phyloP scores from a whole-genome alignment of 2,113 vertebrate genomes.

The Drymodes brunneopygia region DNA sequence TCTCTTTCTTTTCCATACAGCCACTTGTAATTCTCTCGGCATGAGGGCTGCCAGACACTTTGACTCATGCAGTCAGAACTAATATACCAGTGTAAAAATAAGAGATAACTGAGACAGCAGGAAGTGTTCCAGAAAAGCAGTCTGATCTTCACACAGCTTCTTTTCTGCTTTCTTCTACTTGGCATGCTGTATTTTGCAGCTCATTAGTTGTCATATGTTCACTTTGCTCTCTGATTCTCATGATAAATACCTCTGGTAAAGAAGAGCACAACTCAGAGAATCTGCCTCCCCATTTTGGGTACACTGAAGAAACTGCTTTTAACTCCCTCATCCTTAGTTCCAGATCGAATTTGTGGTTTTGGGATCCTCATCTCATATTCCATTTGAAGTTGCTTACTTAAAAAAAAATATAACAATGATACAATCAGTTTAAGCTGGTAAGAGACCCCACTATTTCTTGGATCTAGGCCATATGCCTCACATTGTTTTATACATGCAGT shows the following conservation, averaged over 20 bases:
- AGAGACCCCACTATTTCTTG: not conserved
- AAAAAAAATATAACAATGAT: not conserved
- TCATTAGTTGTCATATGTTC: slow-evolving; percentile 20
- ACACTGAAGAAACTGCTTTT: not conserved
- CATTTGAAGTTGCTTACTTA: not conserved
- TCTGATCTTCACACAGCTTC: slow-evolving; percentile 39
- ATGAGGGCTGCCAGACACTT: not conserved
- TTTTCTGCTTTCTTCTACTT: slow-evolving; percentile 39
- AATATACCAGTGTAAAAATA: not conserved
- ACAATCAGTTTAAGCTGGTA: not conserved
- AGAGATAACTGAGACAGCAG: slow-evolving; percentile 12
- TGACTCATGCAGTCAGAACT: not conserved
- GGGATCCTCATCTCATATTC: not conserved
- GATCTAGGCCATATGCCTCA: not conserved
- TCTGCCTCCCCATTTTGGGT: not conserved
- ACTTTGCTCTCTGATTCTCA: not conserved
- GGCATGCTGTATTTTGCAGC: slow-evolving; percentile 29
- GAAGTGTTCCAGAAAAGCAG: slow-evolving; percentile 23
- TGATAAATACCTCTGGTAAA: not conserved
- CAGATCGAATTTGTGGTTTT: not conserved
- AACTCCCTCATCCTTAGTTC: not conserved
- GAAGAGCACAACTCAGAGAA: not conserved
- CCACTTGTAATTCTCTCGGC: not conserved
- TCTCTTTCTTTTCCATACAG: not conserved
- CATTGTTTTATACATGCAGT: not conserved